phyloP scores from a whole-genome alignment of 1,140 invertebrate genomes.

The Oncopeltus fasciatus region DNA sequence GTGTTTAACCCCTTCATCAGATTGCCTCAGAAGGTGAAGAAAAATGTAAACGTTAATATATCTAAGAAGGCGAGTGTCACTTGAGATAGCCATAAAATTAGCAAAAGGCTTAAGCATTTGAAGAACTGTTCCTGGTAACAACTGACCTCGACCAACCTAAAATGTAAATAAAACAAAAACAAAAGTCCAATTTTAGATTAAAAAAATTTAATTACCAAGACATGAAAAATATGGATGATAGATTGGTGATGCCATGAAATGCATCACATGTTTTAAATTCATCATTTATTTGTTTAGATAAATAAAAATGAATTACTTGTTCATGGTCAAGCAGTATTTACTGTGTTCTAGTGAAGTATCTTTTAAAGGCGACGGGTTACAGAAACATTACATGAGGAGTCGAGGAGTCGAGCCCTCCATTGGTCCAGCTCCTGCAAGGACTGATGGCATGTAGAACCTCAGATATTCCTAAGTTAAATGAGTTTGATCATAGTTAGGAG shows the following conservation, averaged over 20 bases:
- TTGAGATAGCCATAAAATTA: constrained; percentile 37
- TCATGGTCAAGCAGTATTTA: too few species aligned
- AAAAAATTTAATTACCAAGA: too few species aligned
- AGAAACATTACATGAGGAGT: too few species aligned
- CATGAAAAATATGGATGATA: too few species aligned
- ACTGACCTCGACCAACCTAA: constrained; percentile 44
- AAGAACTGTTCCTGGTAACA: constrained; percentile 37
- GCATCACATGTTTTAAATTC: neutral
- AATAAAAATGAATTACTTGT: neutral
- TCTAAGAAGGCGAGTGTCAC: constrained; percentile 38
- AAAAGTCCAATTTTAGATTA: neutral
- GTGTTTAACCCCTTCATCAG: constrained; percentile 52
- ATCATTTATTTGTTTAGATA: neutral
- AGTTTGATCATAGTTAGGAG: too few species aligned
- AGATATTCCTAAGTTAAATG: too few species aligned
- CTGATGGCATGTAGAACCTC: too few species aligned
- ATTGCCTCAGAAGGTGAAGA: constrained; percentile 55
- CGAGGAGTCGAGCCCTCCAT: too few species aligned
- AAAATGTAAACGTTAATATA: constrained; percentile 47
- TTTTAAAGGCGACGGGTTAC: too few species aligned
- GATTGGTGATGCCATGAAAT: neutral
- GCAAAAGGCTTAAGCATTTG: constrained; percentile 49
- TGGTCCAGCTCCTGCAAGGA: too few species aligned
- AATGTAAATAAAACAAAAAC: constrained; percentile 10
- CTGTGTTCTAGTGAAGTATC: too few species aligned